Evolutionary conservation across 1,140 invertebrate genomes (phyloP).

Genomic region (Eumaeus atala): DNA sequence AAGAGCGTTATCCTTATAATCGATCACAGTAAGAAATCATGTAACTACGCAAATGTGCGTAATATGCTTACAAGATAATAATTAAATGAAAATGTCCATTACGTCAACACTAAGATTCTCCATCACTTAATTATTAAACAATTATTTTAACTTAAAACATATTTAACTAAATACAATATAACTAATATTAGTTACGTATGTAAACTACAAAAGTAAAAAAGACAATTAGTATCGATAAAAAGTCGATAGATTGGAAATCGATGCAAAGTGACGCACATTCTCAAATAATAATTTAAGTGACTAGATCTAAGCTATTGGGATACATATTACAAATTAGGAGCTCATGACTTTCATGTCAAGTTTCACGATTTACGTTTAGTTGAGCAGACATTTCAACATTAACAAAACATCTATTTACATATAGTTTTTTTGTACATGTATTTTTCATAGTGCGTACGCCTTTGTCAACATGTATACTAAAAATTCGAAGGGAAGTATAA

Average conservation of each 20-base stretch:
- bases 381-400: constrained; percentile 69
- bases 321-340: constrained; percentile 3
- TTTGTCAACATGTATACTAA: constrained; percentile 54
- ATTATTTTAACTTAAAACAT: not conserved
- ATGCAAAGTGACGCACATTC: not conserved
- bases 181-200: not conserved
- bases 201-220: constrained; percentile 8
- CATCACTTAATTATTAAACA: not conserved
- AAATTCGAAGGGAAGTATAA: constrained; percentile 43
- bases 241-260: not conserved
- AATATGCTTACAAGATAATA: constrained; percentile 47
- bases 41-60: constrained; percentile 69
- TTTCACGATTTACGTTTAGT: constrained; percentile 13
- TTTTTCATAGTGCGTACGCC: constrained; percentile 26
- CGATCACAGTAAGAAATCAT: constrained; percentile 68
- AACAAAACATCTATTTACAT: constrained; percentile 70
- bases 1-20: constrained; percentile 47
- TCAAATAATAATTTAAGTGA: constrained; percentile 3
- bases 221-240: constrained; percentile 1
- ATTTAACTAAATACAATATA: constrained; percentile 3
- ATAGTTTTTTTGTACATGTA: constrained; percentile 57
- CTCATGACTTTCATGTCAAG: constrained; percentile 6
- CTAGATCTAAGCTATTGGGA: constrained; percentile 6
- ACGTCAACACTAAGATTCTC: constrained; percentile 6
- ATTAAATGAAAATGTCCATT: constrained; percentile 23